Evolutionary conservation across 2,888 invertebrate species (phyloP), one percentile per base, ranked within the genome.

Genomic region (Drosophila algonquin): DNA sequence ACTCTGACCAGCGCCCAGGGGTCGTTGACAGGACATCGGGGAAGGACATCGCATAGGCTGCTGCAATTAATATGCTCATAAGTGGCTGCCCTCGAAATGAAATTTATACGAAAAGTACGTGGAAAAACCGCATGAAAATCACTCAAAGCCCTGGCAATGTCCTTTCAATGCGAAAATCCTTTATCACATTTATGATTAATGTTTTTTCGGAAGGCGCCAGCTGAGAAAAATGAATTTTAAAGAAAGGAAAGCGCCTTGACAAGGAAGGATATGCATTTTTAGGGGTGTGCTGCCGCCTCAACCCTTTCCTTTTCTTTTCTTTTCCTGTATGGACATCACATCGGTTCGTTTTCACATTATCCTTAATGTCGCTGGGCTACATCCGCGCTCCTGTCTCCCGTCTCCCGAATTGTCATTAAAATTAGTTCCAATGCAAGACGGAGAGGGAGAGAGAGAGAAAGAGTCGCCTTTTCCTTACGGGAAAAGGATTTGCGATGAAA

Each of bases 391-490:
- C 40, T 6, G 79, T 71, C 73, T 14, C 1, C 40, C 2, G 79
- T 71, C 73, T 87, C 79, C 69, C 76, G 87, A 75, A 86, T 88
- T 88, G 87, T 88, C 87, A 88, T 88, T 88, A 84, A 86, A 87
- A 89, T 88, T 83, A 88, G 87, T 88, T 84, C 64, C 87, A 75
- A 67, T 5, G 12, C 35, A 1, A 35, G 12, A 35, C 35, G 4
- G 12, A 12, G 12, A 12, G 12, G 5, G 12, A 1, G 12, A 1
- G 12, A 5, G 12, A 12, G 46, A 56, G 63, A 5, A 5, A 54
- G 56, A 53, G 63, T 47, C 57, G 47, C 65, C 60, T 32, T 58
- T n/a, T 57, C 35, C 35, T 60, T 58, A 18, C 62, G 40, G 73
- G 35, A 45, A 78, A 76, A 69, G 56, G 67, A 70, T 73, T 81